phyloP scores from a whole-genome alignment of 2,113 vertebrate genomes.

The Forbesichthys agassizii region DNA sequence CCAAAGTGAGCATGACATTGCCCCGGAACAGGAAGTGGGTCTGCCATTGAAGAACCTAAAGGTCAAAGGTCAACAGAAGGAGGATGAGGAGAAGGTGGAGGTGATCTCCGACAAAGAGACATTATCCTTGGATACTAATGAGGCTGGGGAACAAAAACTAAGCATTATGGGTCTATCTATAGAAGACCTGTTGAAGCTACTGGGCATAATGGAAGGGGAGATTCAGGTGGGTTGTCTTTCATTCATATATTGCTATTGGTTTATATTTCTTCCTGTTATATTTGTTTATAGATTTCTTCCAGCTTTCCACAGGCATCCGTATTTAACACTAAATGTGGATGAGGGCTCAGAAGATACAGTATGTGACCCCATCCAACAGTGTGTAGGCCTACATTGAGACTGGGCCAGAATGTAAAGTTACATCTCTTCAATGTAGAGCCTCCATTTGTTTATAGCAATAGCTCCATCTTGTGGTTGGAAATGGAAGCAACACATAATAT shows the following conservation, averaged over 20 bases:
- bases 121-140: constrained; percentile 75
- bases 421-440: too few species aligned
- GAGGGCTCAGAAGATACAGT: too few species aligned
- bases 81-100: constrained; percentile 77
- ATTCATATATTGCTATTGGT: too few species aligned
- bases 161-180: constrained; percentile 86
- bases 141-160: constrained; percentile 67
- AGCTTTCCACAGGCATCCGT: too few species aligned
- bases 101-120: constrained; percentile 83
- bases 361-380: too few species aligned
- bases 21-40: constrained; percentile 77
- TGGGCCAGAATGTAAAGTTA: too few species aligned
- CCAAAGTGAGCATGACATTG: constrained; percentile 75
- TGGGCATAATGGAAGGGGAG: constrained; percentile 98
- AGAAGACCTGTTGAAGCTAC: constrained; percentile 87
- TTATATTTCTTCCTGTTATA: too few species aligned
- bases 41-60: constrained; percentile 83
- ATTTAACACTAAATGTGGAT: too few species aligned
- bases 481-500: constrained; percentile 10
- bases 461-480: constrained; percentile 60
- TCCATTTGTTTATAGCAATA: constrained; percentile 34
- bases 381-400: too few species aligned
- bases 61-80: constrained; percentile 74
- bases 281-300: too few species aligned
- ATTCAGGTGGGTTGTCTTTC: constrained; percentile 81